Evolutionary conservation across 2,113 vertebrate species (phyloP), one percentile per base, ranked within the genome.

Genomic region (Erinaceus europaeus): DNA sequence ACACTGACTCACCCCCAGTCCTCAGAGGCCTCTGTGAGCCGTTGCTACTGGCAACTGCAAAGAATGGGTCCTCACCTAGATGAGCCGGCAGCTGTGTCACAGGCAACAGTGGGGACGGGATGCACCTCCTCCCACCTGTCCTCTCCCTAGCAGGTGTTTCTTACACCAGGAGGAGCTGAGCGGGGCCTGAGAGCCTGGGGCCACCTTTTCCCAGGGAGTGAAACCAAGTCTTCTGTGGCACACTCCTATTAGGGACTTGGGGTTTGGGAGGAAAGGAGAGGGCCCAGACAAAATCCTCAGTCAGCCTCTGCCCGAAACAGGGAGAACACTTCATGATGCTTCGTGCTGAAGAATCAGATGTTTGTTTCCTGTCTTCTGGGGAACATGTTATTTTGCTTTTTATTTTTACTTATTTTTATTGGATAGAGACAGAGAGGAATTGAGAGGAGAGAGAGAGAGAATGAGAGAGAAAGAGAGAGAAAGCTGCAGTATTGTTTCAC

Each of bases 31-130:
- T 84, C 75, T 76, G 17, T 13, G 64, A 61, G 32, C 32, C 12
- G 32, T 75, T 86, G 84, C 91, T 76, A 23, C 36, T 21, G 7
- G 76, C 81, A 79, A 72, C 72, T 44, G 13, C 4, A 18, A 76
- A 40, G 55, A 9, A 27, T 83, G 34, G 57, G 59, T 64, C 50
- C 34, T n/a, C 38, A 48, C 61, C 50, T 5, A 62, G 76, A 34
- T n/a, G 48, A 23, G 38, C 48, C 77, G 11, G 48, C 57, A 46
- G 64, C 75, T 27, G 1, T 32, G 1, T 55, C 52, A 42, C 1
- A 0, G 20, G 4, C 29, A 32, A n/a, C 17, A 18, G 6, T 1
- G 14, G 75, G 44, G 73, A 64, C 0, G 9, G 36, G 50, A 29
- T 9, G 9, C 9, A 53, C 20, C 6, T 1, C 0, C 0, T 4